A percentile compares a stretch with the other conserved stretches of the same genome.
phyloP scores from a whole-genome alignment of 1,140 invertebrate genomes.

The Ceratoteleas bidentatus region DNA sequence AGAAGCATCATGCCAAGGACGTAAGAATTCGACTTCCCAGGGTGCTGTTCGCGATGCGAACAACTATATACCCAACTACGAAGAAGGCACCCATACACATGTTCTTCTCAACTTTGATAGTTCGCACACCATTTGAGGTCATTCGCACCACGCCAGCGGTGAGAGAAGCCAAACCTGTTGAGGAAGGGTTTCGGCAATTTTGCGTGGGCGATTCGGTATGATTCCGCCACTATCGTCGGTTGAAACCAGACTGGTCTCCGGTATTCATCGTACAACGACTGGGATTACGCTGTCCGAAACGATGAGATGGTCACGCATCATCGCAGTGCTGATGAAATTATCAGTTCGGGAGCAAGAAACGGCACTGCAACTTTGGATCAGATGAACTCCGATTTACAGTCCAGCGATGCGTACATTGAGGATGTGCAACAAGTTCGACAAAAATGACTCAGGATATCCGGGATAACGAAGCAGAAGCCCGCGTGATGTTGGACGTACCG shows the following conservation, averaged over 20 bases:
- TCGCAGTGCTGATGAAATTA: too few species aligned
- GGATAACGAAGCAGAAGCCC: neutral
- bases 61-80: neutral
- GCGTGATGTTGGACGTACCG: neutral
- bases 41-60: conserved; percentile 20
- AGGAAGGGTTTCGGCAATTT: conserved; percentile 2
- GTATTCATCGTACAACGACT: neutral
- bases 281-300: neutral
- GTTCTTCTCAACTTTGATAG: conserved; percentile 7
- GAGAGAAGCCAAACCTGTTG: neutral
- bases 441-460: neutral
- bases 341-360: too few species aligned
- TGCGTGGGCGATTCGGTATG: neutral
- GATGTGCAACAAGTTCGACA: too few species aligned
- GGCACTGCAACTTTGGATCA: too few species aligned
- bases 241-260: conserved; percentile 5
- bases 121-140: conserved; percentile 11
- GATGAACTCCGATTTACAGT: too few species aligned
- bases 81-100: neutral
- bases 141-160: neutral
- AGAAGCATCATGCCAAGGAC: neutral
- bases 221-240: conserved; percentile 2
- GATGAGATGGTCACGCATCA: too few species aligned
- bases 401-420: too few species aligned
- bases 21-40: conserved; percentile 4